phyloP scores from a whole-genome alignment of 1,140 invertebrate species.

The Magallana angulata region DNA sequence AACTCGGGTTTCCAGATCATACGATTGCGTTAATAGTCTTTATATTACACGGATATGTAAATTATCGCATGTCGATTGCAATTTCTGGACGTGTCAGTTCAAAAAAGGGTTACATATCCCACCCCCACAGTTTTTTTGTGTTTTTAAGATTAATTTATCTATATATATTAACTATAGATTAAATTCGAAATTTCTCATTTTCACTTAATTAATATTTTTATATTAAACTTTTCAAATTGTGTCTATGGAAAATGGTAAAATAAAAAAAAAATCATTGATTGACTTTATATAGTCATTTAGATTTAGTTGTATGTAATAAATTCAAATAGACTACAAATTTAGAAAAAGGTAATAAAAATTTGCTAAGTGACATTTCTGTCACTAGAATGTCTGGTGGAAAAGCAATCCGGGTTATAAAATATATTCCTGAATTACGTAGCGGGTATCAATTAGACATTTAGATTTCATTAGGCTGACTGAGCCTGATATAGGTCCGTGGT shows the following conservation, averaged over 20 bases:
- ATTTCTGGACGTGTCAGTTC: neutral
- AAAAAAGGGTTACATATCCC: neutral
- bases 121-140: too few species aligned
- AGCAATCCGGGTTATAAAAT: neutral
- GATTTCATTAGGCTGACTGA: conserved; percentile 12
- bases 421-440: neutral
- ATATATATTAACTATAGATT: too few species aligned
- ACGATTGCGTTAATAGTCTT: neutral
- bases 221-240: too few species aligned
- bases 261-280: too few species aligned
- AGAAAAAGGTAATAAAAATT: neutral
- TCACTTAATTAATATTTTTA: too few species aligned
- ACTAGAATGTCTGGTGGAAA: neutral
- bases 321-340: neutral
- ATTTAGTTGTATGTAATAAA: too few species aligned
- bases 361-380: neutral
- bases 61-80: neutral
- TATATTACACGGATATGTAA: neutral
- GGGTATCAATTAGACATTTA: conserved; percentile 20
- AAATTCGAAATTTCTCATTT: too few species aligned
- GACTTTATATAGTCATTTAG: too few species aligned
- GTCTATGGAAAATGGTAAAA: too few species aligned
- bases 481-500: neutral
- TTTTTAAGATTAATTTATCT: too few species aligned
- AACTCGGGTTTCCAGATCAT: neutral